Base-by-base conservation (phyloP, 64 coral and sea anemone species). In the Orbicella faveolata region DNA sequence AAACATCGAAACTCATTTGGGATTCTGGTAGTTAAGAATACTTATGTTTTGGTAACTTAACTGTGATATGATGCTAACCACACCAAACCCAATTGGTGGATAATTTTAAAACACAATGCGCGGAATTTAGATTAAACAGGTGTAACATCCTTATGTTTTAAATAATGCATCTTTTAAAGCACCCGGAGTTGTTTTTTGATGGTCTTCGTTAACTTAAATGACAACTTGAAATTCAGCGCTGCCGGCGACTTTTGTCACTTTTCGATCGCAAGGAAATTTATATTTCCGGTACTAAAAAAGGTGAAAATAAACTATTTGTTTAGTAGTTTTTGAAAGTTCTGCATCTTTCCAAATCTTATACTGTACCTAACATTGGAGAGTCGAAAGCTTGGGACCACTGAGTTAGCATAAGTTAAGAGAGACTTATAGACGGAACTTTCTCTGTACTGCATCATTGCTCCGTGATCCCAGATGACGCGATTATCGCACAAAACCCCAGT, bases 1-100 rank as follows among this genome's bases (percentile, higher is more conserved):
- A 72, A 85, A 85, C 82, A 72, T 13, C 9, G 53, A 26, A 85
- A 70, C 64, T 85, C 82, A 85, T 72, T 85, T 72, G 33, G 41
- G 26, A 85, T 85, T 73, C 64, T 72, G 65, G 82, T 39, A 85
- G 82, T 68, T 85, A 73, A 73, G 37, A 65, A 73, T 26, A 73
- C 82, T 85, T 44, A 39, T 70, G 67, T 84, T 84, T n/a, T 63
- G 10, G 20, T 21, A 68, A 36, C 19, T n/a, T 79, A 14, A 57
- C 52, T 13, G 20, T 39, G 9, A 8, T 52, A 19, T 4, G 61
- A 51, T 26, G 37, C 64, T 53, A 85, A 72, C 82, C 64, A 73
- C 63, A 73, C 39, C 18, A 41, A 48, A 14, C 8, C 13, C 63
- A 52, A 73, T 85, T 85, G 63, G 82, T 36, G 23, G 65, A 72